Conservation (phyloP, 2,113 vertebrate genomes). For the Seriola aureovittata region DNA sequence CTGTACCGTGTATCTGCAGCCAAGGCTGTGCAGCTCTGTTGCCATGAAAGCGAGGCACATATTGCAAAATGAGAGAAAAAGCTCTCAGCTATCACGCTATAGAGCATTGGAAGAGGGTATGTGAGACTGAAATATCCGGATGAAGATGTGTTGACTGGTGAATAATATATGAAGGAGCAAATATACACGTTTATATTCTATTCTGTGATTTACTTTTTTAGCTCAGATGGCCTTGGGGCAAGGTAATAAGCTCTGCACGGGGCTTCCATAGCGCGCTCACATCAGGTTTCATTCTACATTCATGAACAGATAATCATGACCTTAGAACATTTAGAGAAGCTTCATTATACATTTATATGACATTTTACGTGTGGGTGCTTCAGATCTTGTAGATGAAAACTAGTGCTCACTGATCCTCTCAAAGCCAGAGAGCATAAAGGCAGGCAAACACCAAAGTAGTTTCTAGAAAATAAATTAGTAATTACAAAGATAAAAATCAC, state of each 20-base stretch:
- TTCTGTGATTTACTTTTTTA: constrained; percentile 48
- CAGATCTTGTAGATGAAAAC: constrained; percentile 43
- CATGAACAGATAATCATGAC: constrained; percentile 56
- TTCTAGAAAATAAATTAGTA: constrained; percentile 51
- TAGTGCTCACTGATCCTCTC: constrained; percentile 47
- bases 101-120: background rate
- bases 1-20: background rate
- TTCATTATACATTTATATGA: constrained; percentile 75
- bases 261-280: constrained; percentile 6
- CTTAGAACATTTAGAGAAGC: constrained; percentile 62
- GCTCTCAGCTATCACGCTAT: background rate
- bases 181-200: constrained; percentile 56
- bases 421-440: constrained; percentile 22
- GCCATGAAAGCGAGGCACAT: constrained; percentile 6
- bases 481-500: constrained; percentile 32
- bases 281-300: constrained; percentile 61
- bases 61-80: background rate
- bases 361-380: constrained; percentile 66
- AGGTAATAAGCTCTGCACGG: constrained; percentile 5
- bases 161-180: constrained; percentile 59
- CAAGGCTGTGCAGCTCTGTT: background rate
- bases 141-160: constrained; percentile 5
- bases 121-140: constrained; percentile 3
- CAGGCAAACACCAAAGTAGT: constrained; percentile 10
- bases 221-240: constrained; percentile 36